A percentile compares a stretch with the other conserved stretches of the same genome.
Conservation (phyloP, 2,888 invertebrate genomes). For the Bruchidius siliquastri region DNA sequence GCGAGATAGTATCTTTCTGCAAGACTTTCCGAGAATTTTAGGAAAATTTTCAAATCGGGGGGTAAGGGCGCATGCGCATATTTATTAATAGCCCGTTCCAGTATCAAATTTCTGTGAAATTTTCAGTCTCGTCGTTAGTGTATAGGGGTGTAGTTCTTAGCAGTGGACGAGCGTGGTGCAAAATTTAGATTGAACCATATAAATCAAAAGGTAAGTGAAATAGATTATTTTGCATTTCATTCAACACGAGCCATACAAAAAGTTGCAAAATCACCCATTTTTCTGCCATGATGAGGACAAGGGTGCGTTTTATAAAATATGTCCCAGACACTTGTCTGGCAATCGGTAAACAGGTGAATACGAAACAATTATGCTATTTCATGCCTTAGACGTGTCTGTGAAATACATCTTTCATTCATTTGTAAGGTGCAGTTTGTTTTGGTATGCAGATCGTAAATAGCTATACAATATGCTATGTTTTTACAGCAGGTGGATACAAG, state of each 20-base stretch:
- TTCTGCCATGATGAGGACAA: neutral
- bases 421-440: neutral
- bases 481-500: too few species aligned
- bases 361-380: neutral
- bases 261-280: neutral
- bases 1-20: neutral
- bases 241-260: neutral
- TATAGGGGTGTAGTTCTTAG: constrained; percentile 24
- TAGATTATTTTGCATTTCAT: neutral
- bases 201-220: constrained; percentile 21
- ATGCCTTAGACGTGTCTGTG: neutral
- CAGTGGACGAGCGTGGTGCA: constrained; percentile 24
- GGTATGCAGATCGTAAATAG: neutral
- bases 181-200: constrained; percentile 14
- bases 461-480: neutral
- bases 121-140: constrained; percentile 25
- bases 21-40: constrained; percentile 3
- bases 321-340: neutral
- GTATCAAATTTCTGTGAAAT: constrained; percentile 35
- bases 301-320: neutral
- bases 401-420: neutral
- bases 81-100: constrained; percentile 33
- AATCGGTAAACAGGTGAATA: neutral
- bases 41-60: constrained; percentile 4
- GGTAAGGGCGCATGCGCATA: constrained; percentile 23